Conservation (phyloP, 2,113 vertebrate genomes). For the Osmerus mordax region DNA sequence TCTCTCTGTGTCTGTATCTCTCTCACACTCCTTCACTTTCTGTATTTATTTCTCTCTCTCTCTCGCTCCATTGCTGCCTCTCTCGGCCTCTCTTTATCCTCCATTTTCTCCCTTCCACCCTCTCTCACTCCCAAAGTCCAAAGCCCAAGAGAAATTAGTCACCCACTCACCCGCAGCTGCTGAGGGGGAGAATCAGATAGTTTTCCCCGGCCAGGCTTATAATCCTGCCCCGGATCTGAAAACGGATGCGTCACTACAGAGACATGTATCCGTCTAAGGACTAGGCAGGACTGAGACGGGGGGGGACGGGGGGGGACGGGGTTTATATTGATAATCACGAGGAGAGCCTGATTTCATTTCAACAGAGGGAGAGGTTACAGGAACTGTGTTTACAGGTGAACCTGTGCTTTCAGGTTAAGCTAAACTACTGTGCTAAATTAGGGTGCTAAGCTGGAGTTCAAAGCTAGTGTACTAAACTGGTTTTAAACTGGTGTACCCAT, state of each 20-base stretch:
- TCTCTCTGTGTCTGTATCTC: not conserved
- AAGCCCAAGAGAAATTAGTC: conserved; percentile 75
- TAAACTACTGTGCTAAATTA: too few species aligned
- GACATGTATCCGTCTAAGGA: conserved; percentile 28
- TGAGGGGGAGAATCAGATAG: conserved; percentile 35
- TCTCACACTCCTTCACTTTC: not conserved
- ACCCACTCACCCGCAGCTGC: conserved; percentile 36
- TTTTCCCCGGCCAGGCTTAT: conserved; percentile 55
- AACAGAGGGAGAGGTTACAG: too few species aligned
- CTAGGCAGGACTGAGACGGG: too few species aligned
- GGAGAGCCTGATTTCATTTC: too few species aligned
- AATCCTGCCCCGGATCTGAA: conserved; percentile 57
- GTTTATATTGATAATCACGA: too few species aligned
- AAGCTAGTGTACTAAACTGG: too few species aligned
- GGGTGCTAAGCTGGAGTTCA: too few species aligned
- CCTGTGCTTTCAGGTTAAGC: too few species aligned
- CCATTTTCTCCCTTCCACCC: conserved; percentile 57
- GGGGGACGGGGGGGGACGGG: too few species aligned
- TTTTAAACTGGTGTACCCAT: too few species aligned
- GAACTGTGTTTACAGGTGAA: too few species aligned
- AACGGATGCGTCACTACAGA: conserved; percentile 49
- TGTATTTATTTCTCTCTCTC: conserved; percentile 22
- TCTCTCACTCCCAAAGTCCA: conserved; percentile 52
- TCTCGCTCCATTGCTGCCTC: not conserved
- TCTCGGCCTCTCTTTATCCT: not conserved